phyloP scores from a whole-genome alignment of 2,888 invertebrate species.

The Cheilosia urbana region DNA sequence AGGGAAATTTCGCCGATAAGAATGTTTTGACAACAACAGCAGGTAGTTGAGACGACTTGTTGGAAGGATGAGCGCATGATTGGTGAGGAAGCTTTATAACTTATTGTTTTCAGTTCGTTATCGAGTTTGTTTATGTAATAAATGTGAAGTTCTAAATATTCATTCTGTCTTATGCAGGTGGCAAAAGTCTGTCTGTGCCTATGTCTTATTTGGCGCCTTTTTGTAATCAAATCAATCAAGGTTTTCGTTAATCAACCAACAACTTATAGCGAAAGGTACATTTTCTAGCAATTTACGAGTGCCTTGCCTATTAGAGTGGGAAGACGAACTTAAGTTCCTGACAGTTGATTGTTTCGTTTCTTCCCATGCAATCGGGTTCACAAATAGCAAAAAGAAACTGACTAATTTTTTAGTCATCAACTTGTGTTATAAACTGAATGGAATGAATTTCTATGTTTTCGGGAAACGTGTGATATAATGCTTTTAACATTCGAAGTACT shows the following conservation, averaged over 20 bases:
- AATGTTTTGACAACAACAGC: conserved; percentile 64
- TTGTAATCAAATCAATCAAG: no score
- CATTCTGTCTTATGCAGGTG: neutral
- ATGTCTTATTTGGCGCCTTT: neutral
- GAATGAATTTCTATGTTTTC: no score
- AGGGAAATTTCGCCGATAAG: conserved; percentile 32
- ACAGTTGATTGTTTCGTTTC: no score
- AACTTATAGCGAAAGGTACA: neutral
- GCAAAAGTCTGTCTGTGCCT: neutral
- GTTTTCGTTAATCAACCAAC: neutral
- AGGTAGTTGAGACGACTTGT: conserved; percentile 17
- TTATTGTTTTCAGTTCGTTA: conserved; percentile 54
- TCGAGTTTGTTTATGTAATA: neutral
- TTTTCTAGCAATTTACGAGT: no score
- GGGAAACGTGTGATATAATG: no score
- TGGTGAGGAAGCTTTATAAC: conserved; percentile 56
- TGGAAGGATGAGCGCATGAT: conserved; percentile 43
- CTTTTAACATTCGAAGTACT: neutral
- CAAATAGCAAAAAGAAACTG: no score
- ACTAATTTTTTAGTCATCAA: no score
- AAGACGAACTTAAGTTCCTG: no score
- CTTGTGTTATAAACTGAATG: no score
- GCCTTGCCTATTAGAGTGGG: no score
- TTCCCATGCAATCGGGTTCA: no score
- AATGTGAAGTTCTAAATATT: neutral